Base-by-base conservation (phyloP, 2,113 vertebrate species). In the Psilopogon haemacephalus region DNA sequence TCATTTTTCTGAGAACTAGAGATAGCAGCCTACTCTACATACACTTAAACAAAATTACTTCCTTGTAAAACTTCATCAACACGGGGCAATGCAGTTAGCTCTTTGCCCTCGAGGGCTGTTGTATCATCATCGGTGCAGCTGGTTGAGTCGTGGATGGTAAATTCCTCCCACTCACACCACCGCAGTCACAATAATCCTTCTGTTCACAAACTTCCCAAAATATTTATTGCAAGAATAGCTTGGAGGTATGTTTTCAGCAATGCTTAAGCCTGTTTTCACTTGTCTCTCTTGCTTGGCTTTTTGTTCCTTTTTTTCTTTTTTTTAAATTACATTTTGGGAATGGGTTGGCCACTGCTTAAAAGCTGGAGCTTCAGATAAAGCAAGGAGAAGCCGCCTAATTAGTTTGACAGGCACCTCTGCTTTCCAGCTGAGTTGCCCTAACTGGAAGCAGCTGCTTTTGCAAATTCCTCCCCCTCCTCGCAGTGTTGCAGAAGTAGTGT, bases 151-250 rank as follows among this genome's bases (percentile, higher is more conserved):
- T 28, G 42, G 89, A 96, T 75, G 90, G 62, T 92, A 63, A 84
- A 88, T 92, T 87, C 83, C 88, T 94, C 65, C 80, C 74, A 86
- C 79, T 93, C 81, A 60, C 82, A 62, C 28, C 69, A 63, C 87
- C 32, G 17, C 78, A 87, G 62, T 90, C 56, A 96, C 76, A 97
- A 86, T 92, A 78, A 93, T 93, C 63, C 77, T 95, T 97, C 92
- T 97, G 94, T 96, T 96, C 79, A 38, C 75, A 73, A 90, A 88
- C 76, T 93, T 94, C 91, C 90, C 83, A 95, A 93, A 97, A 95
- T 95, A 94, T 89, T 92, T 94, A 69, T 95, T 94, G 96, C 95
- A 91, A 94, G 79, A 93, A 80, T 94, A 88, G 93, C 96, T 94
- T 68, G n/a, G 86, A 95, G 96, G 93, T 75, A 93, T 54, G 55